phyloP scores from a whole-genome alignment of 2,888 invertebrate species.

The Microplitis manilae region DNA sequence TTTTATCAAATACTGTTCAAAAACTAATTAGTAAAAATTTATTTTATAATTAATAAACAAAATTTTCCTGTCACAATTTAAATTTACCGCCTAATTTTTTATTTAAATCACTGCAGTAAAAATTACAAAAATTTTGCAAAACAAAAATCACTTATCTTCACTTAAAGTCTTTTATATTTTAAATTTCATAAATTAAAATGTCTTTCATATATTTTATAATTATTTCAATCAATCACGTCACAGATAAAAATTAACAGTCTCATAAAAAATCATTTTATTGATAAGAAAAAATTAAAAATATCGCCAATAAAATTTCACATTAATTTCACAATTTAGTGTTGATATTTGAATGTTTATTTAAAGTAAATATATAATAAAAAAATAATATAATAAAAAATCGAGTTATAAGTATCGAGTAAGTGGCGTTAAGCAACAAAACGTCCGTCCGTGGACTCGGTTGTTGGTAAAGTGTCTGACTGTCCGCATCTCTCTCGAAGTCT shows the following conservation, averaged over 20 bases:
- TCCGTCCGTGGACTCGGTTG: slow-evolving; percentile 56
- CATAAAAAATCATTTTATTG: too few species aligned
- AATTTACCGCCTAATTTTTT: too few species aligned
- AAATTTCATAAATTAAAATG: not conserved
- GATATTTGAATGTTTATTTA: too few species aligned
- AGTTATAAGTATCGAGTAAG: not conserved
- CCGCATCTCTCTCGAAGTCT: slow-evolving; percentile 42
- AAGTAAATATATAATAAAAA: not conserved
- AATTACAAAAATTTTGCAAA: too few species aligned
- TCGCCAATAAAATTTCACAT: too few species aligned
- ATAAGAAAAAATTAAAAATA: too few species aligned
- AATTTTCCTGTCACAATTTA: too few species aligned
- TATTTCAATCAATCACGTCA: not conserved
- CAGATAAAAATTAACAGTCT: too few species aligned
- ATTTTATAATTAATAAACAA: too few species aligned
- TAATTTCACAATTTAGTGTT: too few species aligned
- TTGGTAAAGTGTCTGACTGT: slow-evolving; percentile 58
- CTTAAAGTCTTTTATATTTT: not conserved
- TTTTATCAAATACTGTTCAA: not conserved
- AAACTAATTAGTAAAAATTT: too few species aligned
- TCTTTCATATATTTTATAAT: not conserved
- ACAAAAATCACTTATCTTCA: not conserved
- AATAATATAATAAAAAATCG: not conserved
- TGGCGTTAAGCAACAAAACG: slow-evolving; percentile 18
- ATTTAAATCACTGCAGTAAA: too few species aligned